phyloP scores from a whole-genome alignment of 2,113 vertebrate species.

The Anser brachyrhynchus region DNA sequence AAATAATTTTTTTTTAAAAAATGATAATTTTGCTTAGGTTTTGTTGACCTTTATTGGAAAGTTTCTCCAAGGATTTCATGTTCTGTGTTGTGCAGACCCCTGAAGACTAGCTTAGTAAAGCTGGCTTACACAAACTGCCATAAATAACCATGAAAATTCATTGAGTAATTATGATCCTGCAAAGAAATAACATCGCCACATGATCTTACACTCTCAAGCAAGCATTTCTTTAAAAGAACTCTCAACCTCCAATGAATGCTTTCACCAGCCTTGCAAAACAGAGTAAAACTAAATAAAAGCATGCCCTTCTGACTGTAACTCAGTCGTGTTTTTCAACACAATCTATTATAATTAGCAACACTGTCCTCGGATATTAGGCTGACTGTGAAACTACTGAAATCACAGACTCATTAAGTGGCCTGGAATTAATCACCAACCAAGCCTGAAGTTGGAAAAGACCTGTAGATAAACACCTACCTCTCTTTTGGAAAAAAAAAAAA shows the following conservation, averaged over 20 bases:
- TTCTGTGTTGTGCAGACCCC: background rate
- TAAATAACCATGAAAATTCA: background rate
- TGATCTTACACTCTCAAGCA: background rate
- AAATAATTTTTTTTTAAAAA: too few relatives aligned
- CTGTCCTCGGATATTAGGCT: background rate
- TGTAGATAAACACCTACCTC: accelerated
- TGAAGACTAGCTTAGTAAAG: background rate
- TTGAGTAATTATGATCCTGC: background rate
- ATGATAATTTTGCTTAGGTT: background rate
- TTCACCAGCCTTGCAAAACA: background rate
- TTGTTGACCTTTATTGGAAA: background rate
- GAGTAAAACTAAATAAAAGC: background rate
- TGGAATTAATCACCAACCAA: background rate
- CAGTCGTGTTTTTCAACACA: background rate
- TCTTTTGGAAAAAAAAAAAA: background rate
- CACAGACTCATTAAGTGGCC: background rate
- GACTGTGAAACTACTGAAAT: background rate
- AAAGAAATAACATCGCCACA: background rate
- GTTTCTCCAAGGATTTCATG: background rate
- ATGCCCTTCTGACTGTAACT: background rate
- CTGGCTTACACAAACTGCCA: background rate
- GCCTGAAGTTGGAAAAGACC: background rate
- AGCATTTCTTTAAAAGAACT: background rate
- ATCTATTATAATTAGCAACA: background rate
- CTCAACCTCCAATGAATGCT: background rate